Evolutionary conservation across 2,888 invertebrate species (phyloP).

Genomic region (Luperina nickerlii): DNA sequence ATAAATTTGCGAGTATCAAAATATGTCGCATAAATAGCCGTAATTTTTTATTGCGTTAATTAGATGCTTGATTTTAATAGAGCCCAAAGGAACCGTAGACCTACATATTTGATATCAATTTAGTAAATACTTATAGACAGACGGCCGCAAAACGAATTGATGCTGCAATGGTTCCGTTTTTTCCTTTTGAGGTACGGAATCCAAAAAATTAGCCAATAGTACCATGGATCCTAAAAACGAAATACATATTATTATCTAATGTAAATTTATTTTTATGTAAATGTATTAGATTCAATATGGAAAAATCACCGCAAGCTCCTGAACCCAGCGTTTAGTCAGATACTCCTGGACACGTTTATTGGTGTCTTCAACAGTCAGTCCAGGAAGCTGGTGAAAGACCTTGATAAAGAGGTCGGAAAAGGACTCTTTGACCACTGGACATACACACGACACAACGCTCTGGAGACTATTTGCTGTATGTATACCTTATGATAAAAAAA

Average conservation of each 20-base stretch:
- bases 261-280: no score
- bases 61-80: no score
- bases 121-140: neutral
- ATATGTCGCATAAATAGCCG: no score
- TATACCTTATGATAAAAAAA: constrained; percentile 23
- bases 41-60: no score
- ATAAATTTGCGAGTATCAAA: no score
- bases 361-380: constrained; percentile 79
- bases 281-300: constrained; percentile 77
- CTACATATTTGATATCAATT: no score
- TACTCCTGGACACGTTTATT: constrained; percentile 75
- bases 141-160: neutral
- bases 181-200: neutral
- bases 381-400: constrained; percentile 71
- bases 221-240: neutral
- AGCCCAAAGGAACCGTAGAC: no score
- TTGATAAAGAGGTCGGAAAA: constrained; percentile 72
- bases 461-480: constrained; percentile 84
- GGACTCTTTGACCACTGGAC: constrained; percentile 81
- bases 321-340: constrained; percentile 79
- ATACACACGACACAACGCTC: constrained; percentile 78
- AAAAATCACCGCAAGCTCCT: constrained; percentile 78
- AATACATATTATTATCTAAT: neutral
- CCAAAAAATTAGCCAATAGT: neutral
- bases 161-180: neutral